These are phyloP conservation scores for Lamellibrachia satsuma DNA, from an alignment of 2,888 invertebrate genomes.

Conservation along the genomic window DNA sequence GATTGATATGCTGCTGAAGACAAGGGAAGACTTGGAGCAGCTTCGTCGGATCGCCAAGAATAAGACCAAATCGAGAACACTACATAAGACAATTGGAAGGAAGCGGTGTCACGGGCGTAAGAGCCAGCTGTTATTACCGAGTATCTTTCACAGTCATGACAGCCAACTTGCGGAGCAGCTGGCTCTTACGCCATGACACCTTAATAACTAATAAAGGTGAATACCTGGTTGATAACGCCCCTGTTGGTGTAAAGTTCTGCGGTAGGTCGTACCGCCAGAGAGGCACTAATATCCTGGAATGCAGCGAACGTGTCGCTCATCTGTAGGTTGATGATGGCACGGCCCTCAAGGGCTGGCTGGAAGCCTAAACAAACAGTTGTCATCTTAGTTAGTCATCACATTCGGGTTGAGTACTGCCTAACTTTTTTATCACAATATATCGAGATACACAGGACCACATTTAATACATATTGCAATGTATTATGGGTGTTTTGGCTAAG, in stretches of 20 bases:
- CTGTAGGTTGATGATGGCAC: slow-evolving; percentile 65
- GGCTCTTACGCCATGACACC: no score
- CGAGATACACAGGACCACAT: no score
- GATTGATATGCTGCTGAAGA: not conserved
- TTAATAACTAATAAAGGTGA: not conserved
- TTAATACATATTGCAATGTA: no score
- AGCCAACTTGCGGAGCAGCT: no score
- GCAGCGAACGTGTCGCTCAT: slow-evolving; percentile 64
- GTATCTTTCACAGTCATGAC: not conserved
- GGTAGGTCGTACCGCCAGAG: slow-evolving; percentile 55
- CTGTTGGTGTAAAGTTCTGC: slow-evolving; percentile 64
- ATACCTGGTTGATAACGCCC: slow-evolving; percentile 64
- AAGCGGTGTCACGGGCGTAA: no score
- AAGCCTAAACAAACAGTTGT: slow-evolving; percentile 32
- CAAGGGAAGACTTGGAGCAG: no score
- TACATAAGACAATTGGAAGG: no score
- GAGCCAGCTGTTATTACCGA: no score
- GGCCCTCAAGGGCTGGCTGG: slow-evolving; percentile 62
- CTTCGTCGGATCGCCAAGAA: not conserved
- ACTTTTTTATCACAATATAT: no score
- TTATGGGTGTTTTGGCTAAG: no score
- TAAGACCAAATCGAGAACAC: not conserved
- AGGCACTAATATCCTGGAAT: slow-evolving; percentile 61
- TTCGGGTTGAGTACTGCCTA: no score
- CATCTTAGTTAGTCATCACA: not conserved